phyloP scores from a whole-genome alignment of 1,140 invertebrate genomes.

The Dreissena rostriformis region DNA sequence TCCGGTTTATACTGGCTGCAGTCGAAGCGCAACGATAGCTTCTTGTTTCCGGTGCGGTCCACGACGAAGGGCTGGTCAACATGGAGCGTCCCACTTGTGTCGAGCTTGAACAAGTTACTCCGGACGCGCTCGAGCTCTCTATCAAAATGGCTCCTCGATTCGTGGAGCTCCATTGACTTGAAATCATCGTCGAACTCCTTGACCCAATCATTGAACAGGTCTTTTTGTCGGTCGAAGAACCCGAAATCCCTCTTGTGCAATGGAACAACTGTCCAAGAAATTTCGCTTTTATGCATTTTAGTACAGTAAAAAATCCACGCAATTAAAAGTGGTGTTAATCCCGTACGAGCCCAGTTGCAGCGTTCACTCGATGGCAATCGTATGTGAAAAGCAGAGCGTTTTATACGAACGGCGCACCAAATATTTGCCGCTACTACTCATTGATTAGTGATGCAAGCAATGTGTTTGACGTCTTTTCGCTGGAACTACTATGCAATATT shows the following conservation, averaged over 20 bases:
- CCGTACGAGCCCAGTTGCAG: no score
- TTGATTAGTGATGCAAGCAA: no score
- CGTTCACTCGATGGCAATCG: no score
- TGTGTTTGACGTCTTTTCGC: no score
- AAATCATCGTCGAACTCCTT: constrained; percentile 24
- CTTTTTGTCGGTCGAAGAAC: constrained; percentile 74
- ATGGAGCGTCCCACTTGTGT: constrained; percentile 9
- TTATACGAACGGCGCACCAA: no score
- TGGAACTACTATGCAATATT: no score
- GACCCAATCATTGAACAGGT: constrained; percentile 65
- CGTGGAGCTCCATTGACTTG: background rate
- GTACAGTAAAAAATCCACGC: no score
- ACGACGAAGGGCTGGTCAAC: background rate
- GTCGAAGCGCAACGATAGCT: constrained; percentile 61
- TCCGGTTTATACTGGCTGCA: constrained; percentile 61
- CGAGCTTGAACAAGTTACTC: constrained; percentile 1
- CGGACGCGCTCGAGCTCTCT: constrained; percentile 7
- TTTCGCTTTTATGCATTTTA: background rate
- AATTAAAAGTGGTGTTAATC: no score
- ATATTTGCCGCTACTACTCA: no score
- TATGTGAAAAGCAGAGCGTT: no score
- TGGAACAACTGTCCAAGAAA: constrained; percentile 67
- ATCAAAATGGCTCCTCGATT: background rate
- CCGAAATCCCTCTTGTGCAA: constrained; percentile 66
- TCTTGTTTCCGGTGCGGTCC: constrained; percentile 16